Base-by-base conservation (phyloP, 2,888 invertebrate genomes). In the Thera obeliscata region DNA sequence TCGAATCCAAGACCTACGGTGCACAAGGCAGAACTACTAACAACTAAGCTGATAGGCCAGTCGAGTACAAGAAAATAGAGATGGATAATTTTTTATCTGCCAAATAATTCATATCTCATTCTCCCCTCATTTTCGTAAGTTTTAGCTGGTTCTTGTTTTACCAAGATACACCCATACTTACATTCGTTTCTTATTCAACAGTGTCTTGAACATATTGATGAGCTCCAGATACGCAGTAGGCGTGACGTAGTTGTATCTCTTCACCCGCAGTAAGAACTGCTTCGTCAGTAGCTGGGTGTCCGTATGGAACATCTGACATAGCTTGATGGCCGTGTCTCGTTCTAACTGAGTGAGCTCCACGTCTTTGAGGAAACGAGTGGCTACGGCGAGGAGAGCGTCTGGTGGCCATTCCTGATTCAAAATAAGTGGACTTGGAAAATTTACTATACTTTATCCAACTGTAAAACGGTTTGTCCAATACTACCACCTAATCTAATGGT, bases 181-280 rank as follows among this genome's bases (percentile, higher is more conserved):
- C 95, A 92, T 95, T 93, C 98, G 90, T 83, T 98, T 98, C 69
- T 95, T 95, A 36, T 88, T 94, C 7, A 98, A 90, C 57, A 98
- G 92, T 0, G 95, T 91, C 85, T 98, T 98, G 80, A 98, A 99
- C 48, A 98, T 98, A 81, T 96, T 97, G 74, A 99, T 98, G 80
- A 98, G 94, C 82, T 98, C 98, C 74, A 98, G 91, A 84, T 98
- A 99, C 0, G 98, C 98, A 0, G 98, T 98, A 0, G 98, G 98
- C 0, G 98, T 98, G 0, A 98, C 98, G 84, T 98, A 98, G 84
- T 97, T 98, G 77, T 95, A 95, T 72, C 98, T 94, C 69, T 95
- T 96, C 64, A 98, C 88, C 3, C 92, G 78, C 33, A 88, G 71
- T n/a, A 87, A 76, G 84, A 96, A 97, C 80, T 96, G 95, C 0